Evolutionary conservation across 2,888 invertebrate genomes (phyloP).

Genomic region (Drosophila peninsularis): DNA sequence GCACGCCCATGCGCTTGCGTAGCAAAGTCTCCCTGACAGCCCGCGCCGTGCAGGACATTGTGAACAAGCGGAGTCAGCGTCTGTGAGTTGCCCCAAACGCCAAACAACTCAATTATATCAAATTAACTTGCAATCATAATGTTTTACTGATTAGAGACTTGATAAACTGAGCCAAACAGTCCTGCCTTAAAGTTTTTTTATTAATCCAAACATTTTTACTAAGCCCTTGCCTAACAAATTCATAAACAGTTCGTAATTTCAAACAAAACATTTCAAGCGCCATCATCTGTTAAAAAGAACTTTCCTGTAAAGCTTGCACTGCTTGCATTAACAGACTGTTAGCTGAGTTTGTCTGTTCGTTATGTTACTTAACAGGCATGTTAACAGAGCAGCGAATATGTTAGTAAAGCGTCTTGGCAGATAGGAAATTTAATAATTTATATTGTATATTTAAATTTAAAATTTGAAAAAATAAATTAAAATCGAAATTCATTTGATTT

Average conservation of each 20-base stretch:
- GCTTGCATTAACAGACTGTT: not conserved
- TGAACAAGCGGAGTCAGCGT: slow-evolving; percentile 68
- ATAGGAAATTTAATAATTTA: not conserved
- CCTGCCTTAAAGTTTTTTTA: not conserved
- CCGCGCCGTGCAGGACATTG: slow-evolving; percentile 79
- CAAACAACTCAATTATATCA: not conserved
- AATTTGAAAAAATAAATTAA: not conserved
- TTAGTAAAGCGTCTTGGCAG: not conserved
- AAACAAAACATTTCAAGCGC: not conserved
- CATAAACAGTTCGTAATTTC: too few relatives aligned
- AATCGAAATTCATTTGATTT: not conserved
- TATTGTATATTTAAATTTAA: not conserved
- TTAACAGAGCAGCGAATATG: not conserved
- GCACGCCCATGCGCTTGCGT: slow-evolving; percentile 79
- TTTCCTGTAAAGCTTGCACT: slow-evolving; percentile 4
- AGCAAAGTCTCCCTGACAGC: slow-evolving; percentile 79
- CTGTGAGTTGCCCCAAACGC: slow-evolving; percentile 68
- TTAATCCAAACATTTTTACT: not conserved
- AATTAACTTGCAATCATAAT: not conserved
- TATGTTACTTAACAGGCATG: slow-evolving; percentile 2
- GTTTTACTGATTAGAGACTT: too few relatives aligned
- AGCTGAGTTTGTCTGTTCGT: not conserved
- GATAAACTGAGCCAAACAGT: too few relatives aligned
- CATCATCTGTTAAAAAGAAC: not conserved
- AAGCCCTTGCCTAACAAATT: not conserved